Evolutionary conservation across 1,140 invertebrate genomes (phyloP), one percentile per base, ranked within the genome.

Genomic region (Gryon sp.): DNA sequence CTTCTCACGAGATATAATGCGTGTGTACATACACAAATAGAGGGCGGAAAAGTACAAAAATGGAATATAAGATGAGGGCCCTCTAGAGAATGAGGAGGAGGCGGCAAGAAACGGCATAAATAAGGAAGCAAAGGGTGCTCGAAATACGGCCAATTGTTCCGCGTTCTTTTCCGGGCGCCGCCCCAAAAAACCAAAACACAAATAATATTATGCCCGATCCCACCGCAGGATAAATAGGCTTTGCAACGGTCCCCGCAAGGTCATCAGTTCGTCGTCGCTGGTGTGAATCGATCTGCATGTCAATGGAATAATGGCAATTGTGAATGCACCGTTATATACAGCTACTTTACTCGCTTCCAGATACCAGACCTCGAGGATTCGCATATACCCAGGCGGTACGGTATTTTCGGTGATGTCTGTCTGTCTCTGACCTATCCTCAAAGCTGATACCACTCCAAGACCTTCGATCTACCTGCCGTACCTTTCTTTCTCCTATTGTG

Each of bases 101-200:
- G 74, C 55, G 50, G 18, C n/a, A n/a, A n/a, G n/a, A n/a, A n/a
- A n/a, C n/a, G n/a, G 65, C 68, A 30, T 73, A 66, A 62, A 76
- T 70, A 43, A 53, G 50, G 50, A 48, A 69, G 63, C 28, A 69
- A 76, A 74, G 62, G 75, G 74, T 75, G 62, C 70, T 78, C 52
- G 40, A 75, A 75, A 83, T 80, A 81, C 72, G 77, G 80, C 55
- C 80, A 83, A 85, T 87, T 83, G 84, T 85, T 16, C 41, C 45
- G 30, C 43, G 43, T 43, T 15, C 68, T 79, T 79, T 86, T 84
- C 83, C 85, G 81, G 80, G 79, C 77, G 66, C 77, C 85, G 82
- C 86, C 87, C 84, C 76, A 70, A 83, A 85, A 85, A 88, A 87
- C 86, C 85, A 87, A 88, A 87, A 88, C 81, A 86, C 86, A 88